Evolutionary conservation across 2,797 vertebrate genomes (phyloP), one percentile per base, ranked within the genome.

Genomic region (Oophaga sylvatica): DNA sequence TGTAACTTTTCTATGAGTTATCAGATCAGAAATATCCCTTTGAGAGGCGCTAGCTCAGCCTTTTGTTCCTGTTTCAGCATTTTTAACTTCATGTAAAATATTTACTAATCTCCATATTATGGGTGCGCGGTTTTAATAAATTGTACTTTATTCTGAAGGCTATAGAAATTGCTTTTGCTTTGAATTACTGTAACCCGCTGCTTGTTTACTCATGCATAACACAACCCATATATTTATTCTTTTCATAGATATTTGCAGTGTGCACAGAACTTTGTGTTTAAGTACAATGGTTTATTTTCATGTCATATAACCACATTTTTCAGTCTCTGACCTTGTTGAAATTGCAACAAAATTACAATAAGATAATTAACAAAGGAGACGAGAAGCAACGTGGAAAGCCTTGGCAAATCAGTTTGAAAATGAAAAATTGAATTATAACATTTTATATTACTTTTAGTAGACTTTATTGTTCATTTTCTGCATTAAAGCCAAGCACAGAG

Each of bases 141-240:
- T 79, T 62, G 63, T 87, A 79, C 87, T 83, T 84, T 83, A 60
- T 76, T 63, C 59, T 79, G 87, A 87, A 87, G 87, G 81, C 16
- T 82, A 83, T 80, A 71, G 87, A 87, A 87, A 87, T 87, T 83
- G 81, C 81, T 75, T 87, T 87, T 79, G 31, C 87, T 87, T 79
- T 87, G 81, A 87, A 84, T 87, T 87, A 87, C 63, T 79, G 59
- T 70, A 71, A 87, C 73, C 62, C 63, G 45, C 81, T 84, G 81
- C 53, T 78, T 87, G 76, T 83, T 83, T 70, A 60, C 81, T 59
- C 87, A 87, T 80, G 81, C 68, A 87, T 70, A 84, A 87, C 76
- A 77, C 35, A 79, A 73, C 73, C 29, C 29, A 87, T 87, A 87
- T 87, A 87, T 83, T 87, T 87, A 80, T 87, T 83, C 71, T 78